These are phyloP conservation scores for Plumapathes pennacea DNA, from an alignment of 92 coral and sea anemone species.

Conservation along the genomic window DNA sequence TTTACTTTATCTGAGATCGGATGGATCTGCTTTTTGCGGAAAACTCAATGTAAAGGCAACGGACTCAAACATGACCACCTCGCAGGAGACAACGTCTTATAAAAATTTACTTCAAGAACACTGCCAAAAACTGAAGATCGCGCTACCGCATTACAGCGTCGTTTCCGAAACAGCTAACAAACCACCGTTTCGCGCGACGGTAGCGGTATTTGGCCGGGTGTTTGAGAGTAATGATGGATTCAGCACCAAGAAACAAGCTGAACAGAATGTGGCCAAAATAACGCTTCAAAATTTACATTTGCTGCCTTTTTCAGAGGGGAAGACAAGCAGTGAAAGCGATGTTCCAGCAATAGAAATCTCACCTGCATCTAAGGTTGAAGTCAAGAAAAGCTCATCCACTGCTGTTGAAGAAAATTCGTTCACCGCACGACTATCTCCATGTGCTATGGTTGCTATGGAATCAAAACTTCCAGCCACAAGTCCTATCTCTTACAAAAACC, in stretches of 20 bases:
- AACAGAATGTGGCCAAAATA: constrained; percentile 63
- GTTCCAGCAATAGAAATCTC: too few relatives aligned
- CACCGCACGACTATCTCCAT: too few relatives aligned
- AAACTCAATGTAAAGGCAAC: too few relatives aligned
- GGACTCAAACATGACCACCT: too few relatives aligned
- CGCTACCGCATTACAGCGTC: constrained; percentile 51
- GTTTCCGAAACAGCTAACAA: constrained; percentile 3
- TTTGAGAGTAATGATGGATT: constrained; percentile 40
- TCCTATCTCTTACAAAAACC: constrained; percentile 47
- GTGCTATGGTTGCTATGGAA: too few relatives aligned
- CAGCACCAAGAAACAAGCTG: constrained; percentile 72
- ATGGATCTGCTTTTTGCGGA: too few relatives aligned
- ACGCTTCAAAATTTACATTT: constrained; percentile 36
- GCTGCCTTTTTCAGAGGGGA: neutral
- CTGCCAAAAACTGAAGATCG: constrained; percentile 53
- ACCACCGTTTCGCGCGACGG: constrained; percentile 2
- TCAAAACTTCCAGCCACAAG: too few relatives aligned
- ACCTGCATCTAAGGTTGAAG: too few relatives aligned
- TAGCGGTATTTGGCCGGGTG: constrained; percentile 45
- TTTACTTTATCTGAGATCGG: too few relatives aligned
- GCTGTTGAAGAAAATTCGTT: neutral
- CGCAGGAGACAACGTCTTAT: too few relatives aligned
- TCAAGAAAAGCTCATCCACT: too few relatives aligned
- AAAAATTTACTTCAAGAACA: constrained; percentile 59
- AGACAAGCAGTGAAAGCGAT: too few relatives aligned